Conservation (phyloP, 2,113 vertebrate species). For the Eptesicus fuscus region DNA sequence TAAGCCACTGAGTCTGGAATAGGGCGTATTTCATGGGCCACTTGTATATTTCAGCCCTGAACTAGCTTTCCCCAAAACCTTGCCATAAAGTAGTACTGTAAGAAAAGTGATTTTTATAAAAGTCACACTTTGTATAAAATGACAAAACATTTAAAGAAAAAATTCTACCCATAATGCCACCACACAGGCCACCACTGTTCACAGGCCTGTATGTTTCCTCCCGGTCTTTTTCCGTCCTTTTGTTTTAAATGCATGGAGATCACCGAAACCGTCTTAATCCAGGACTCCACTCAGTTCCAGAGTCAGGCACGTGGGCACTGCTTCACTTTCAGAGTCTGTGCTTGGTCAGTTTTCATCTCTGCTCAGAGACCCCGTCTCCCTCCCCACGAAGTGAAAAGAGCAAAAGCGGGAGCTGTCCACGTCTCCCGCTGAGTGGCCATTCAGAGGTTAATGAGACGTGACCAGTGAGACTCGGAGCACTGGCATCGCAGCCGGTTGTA, state of each 20-base stretch:
- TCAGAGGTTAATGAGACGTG: neutral
- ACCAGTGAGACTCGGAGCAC: neutral
- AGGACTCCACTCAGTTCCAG: neutral
- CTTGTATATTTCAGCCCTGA: neutral
- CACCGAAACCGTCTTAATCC: neutral
- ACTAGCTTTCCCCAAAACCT: neutral
- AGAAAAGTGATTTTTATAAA: neutral
- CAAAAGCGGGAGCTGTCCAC: neutral
- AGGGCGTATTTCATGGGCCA: neutral
- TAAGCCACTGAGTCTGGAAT: neutral
- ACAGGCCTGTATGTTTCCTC: neutral
- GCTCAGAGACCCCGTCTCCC: neutral
- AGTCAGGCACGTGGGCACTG: neutral
- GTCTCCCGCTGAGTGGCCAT: neutral
- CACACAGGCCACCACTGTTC: neutral
- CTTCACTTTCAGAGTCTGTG: neutral
- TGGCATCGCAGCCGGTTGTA: accelerated
- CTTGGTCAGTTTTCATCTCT: neutral
- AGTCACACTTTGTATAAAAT: neutral
- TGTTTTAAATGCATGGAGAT: neutral
- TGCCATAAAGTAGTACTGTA: neutral
- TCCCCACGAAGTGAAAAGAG: neutral
- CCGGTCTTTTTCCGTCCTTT: neutral
- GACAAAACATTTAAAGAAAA: neutral
- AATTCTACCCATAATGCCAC: neutral